Percentiles rank a stretch among this genome's conserved stretches.
These are phyloP conservation scores for Heliocidaris tuberculata DNA, from an alignment of 35 echinoderm and acorn worm species.

Conservation along the genomic window DNA sequence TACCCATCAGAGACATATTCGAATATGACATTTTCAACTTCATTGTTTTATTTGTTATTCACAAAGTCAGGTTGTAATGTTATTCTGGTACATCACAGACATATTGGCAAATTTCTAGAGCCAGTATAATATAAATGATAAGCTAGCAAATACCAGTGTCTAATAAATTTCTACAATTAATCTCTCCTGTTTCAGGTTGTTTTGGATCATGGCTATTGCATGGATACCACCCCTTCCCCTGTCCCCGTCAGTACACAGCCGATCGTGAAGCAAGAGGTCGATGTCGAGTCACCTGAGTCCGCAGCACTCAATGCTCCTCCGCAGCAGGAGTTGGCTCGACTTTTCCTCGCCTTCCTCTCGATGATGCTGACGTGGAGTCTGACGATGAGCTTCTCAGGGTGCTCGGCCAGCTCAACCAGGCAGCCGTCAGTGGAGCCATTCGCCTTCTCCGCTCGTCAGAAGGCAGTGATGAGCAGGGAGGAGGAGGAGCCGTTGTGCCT, in stretches of 20 bases:
- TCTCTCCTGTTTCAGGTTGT: constrained; percentile 7
- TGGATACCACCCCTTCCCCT: not conserved
- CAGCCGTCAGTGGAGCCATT: constrained; percentile 48
- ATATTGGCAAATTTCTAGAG: no score
- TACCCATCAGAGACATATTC: no score
- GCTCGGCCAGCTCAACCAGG: constrained; percentile 71
- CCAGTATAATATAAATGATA: no score
- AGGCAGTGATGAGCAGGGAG: not conserved
- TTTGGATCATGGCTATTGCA: constrained; percentile 28
- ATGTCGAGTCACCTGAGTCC: constrained; percentile 36
- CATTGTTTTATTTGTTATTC: no score
- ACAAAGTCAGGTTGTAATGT: no score
- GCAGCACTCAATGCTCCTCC: constrained; percentile 98
- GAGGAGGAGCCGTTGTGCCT: constrained; percentile 19
- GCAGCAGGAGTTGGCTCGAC: constrained; percentile 91
- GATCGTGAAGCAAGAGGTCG: constrained; percentile 66
- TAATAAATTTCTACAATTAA: not conserved
- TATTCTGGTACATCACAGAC: no score
- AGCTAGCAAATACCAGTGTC: not conserved
- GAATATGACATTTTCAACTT: no score
- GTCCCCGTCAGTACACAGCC: constrained; percentile 16
- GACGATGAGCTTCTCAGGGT: constrained; percentile 84
- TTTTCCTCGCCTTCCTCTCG: constrained; percentile 73
- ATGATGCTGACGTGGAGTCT: constrained; percentile 88
- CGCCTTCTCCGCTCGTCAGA: not conserved